Evolutionary conservation across 2,797 vertebrate genomes (phyloP).

Genomic region (Ctenosaura bakeri): DNA sequence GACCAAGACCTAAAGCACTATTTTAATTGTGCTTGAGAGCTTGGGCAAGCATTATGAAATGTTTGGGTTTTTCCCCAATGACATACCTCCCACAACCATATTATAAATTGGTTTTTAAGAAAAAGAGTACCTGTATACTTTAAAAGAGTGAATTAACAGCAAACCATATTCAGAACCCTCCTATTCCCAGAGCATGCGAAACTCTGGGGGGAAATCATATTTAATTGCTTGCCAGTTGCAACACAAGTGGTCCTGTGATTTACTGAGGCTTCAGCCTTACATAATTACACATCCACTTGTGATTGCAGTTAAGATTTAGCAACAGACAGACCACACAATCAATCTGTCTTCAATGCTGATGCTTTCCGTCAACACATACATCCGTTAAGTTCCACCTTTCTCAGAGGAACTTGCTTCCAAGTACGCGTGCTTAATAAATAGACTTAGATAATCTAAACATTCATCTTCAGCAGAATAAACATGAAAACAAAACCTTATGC

Average conservation of each 20-base stretch:
- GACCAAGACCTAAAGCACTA: slow-evolving; percentile 58
- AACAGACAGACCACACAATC: slow-evolving; percentile 16
- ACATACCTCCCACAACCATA: background rate
- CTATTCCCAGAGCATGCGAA: slow-evolving; percentile 26
- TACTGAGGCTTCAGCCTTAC: background rate
- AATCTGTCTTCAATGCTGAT: background rate
- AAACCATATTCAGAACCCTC: slow-evolving; percentile 59
- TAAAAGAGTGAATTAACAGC: slow-evolving; percentile 26
- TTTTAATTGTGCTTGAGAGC: slow-evolving; percentile 2
- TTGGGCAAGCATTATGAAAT: background rate
- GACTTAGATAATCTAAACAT: slow-evolving; percentile 30
- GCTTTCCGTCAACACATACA: slow-evolving; percentile 16
- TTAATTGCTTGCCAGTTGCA: background rate
- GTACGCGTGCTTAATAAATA: slow-evolving; percentile 17
- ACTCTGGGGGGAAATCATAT: slow-evolving; percentile 22
- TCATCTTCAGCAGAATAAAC: background rate
- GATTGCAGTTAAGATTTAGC: background rate
- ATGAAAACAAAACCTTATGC: background rate
- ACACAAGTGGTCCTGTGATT: background rate
- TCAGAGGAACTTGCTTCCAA: background rate
- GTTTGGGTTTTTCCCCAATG: background rate
- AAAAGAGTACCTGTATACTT: slow-evolving; percentile 42
- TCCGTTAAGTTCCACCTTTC: slow-evolving; percentile 3
- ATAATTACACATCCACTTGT: background rate
- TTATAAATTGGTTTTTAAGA: slow-evolving; percentile 20